These are phyloP conservation scores for Lithobates pipiens DNA, from an alignment of 2,797 vertebrate species.

Conservation along the genomic window DNA sequence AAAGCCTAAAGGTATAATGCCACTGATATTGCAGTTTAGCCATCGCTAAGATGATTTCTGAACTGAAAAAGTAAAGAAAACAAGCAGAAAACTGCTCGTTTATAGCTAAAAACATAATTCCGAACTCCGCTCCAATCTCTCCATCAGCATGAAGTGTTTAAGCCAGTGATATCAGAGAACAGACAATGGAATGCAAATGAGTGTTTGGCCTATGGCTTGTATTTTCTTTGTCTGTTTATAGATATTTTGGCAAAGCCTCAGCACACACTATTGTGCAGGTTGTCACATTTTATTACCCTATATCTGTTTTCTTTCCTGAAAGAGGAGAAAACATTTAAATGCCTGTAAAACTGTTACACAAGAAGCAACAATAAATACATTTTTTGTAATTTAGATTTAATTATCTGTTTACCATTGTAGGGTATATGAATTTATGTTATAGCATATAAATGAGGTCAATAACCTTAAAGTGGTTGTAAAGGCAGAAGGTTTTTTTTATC, in stretches of 20 bases:
- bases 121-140: slow-evolving; percentile 36
- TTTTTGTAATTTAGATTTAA: not conserved
- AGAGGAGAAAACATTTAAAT: slow-evolving; percentile 29
- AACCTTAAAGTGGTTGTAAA: not conserved
- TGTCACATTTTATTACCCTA: slow-evolving; percentile 25
- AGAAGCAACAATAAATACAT: not conserved
- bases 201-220: not conserved
- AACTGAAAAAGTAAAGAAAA: slow-evolving; percentile 8
- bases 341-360: too few relatives aligned
- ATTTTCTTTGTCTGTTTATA: slow-evolving; percentile 10
- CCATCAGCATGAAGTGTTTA: slow-evolving; percentile 51
- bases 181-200: slow-evolving; percentile 42
- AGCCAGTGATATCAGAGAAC: slow-evolving; percentile 23
- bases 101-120: slow-evolving; percentile 23
- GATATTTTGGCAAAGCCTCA: slow-evolving; percentile 3
- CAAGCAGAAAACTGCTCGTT: not conserved
- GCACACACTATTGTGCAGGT: not conserved
- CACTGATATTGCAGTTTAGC: slow-evolving; percentile 41
- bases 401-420: not conserved
- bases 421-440: not conserved
- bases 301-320: not conserved
- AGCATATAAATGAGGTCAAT: not conserved
- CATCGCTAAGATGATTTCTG: slow-evolving; percentile 9
- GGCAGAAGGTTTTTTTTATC: too few relatives aligned
- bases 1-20: slow-evolving; percentile 34